These are phyloP conservation scores for Nibea albiflora DNA, from an alignment of 2,113 vertebrate species.

Conservation along the genomic window DNA sequence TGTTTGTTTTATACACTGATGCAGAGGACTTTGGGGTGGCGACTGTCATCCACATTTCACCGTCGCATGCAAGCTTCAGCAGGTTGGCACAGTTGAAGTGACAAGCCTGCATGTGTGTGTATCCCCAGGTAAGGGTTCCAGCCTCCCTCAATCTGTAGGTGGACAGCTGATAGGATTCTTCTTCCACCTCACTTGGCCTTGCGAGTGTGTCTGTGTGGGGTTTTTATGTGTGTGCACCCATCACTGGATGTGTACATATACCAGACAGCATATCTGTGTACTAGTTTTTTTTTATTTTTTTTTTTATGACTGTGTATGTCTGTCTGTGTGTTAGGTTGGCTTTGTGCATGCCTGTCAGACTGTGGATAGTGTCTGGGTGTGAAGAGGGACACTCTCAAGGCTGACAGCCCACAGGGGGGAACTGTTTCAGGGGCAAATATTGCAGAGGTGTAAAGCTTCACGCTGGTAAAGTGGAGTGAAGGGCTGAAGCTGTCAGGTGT, in stretches of 20 bases:
- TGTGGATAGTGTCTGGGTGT: conserved; percentile 40
- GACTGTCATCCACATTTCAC: conserved; percentile 51
- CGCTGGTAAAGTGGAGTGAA: conserved; percentile 49
- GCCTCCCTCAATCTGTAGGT: conserved; percentile 59
- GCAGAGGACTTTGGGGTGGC: conserved; percentile 35
- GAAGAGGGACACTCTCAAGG: conserved; percentile 63
- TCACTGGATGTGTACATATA: conserved; percentile 29
- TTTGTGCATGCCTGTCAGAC: conserved; percentile 61
- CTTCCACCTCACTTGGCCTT: conserved; percentile 60
- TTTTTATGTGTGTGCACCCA: conserved; percentile 36
- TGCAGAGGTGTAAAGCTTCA: conserved; percentile 57
- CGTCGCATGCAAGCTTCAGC: conserved; percentile 39
- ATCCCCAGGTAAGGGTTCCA: conserved; percentile 17
- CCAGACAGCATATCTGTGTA: conserved; percentile 56
- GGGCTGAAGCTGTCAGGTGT: conserved; percentile 58
- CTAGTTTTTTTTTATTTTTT: conserved; percentile 36
- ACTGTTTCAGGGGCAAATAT: conserved; percentile 51
- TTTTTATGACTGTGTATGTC: conserved; percentile 33
- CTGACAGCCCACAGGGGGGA: conserved; percentile 60
- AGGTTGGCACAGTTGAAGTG: conserved; percentile 56
- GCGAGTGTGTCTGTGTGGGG: conserved; percentile 47
- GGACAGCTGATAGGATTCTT: conserved; percentile 65
- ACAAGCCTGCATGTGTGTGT: conserved; percentile 21
- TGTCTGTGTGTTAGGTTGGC: conserved; percentile 41
- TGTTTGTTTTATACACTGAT: conserved; percentile 58